Evolutionary conservation across 2,113 vertebrate genomes (phyloP).

Genomic region (Chaetops frenatus): DNA sequence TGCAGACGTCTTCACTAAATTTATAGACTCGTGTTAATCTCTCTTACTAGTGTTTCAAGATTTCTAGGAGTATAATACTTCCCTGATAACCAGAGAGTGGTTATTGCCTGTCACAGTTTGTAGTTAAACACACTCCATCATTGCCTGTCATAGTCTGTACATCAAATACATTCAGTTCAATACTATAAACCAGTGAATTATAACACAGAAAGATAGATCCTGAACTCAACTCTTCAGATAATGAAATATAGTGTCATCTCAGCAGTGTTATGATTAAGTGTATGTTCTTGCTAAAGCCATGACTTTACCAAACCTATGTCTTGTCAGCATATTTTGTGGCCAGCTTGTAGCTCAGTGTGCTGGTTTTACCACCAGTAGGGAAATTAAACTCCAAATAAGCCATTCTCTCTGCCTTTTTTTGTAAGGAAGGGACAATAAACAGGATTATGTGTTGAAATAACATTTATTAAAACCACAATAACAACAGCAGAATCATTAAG

Average conservation of each 20-base stretch:
- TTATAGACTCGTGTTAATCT: constrained; percentile 7
- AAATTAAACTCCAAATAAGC: not conserved
- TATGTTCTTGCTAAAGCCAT: not conserved
- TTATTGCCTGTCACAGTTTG: constrained; percentile 12
- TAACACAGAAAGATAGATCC: not conserved
- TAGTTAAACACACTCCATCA: not conserved
- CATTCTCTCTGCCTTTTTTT: not conserved
- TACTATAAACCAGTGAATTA: not conserved
- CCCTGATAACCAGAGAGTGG: not conserved
- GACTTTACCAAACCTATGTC: not conserved
- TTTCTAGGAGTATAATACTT: not conserved
- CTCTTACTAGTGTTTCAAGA: not conserved
- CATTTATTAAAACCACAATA: not conserved
- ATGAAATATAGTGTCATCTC: not conserved
- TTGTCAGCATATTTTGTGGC: not conserved
- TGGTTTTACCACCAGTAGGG: not conserved
- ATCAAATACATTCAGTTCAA: not conserved
- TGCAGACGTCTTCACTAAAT: not conserved
- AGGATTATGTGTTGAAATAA: not conserved
- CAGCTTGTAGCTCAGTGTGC: not conserved
- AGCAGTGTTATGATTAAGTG: not conserved
- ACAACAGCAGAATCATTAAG: not conserved
- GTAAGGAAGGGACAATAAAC: not conserved
- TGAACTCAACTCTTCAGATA: not conserved
- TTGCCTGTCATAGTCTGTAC: not conserved